A percentile compares a stretch with the other conserved stretches of the same genome.
phyloP scores from a whole-genome alignment of 2,888 invertebrate species.

The Trissolcus japonicus region DNA sequence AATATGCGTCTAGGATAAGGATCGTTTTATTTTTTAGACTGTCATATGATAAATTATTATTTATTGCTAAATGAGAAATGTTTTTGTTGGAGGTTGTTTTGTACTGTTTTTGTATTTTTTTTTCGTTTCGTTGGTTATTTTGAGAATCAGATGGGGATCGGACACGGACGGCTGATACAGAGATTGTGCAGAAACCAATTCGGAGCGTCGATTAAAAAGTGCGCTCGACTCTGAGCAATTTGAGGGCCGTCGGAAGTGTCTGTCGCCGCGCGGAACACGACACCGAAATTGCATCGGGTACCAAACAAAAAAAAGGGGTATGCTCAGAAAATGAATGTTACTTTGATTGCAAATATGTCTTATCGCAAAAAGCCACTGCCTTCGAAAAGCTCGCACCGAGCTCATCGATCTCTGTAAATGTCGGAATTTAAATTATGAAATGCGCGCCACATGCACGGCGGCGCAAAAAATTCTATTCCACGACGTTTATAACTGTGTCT shows the following conservation, averaged over 20 bases:
- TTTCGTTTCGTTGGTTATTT: background rate
- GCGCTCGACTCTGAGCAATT: constrained; percentile 23
- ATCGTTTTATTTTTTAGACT: background rate
- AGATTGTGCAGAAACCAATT: constrained; percentile 1
- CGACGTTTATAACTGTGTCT: constrained; percentile 58
- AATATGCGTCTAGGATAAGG: constrained; percentile 1
- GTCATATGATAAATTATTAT: constrained; percentile 3
- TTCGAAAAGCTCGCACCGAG: constrained; percentile 51
- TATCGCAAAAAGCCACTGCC: constrained; percentile 53
- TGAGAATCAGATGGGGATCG: constrained; percentile 1
- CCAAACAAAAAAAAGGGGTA: constrained; percentile 19
- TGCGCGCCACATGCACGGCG: constrained; percentile 34
- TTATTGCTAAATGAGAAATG: background rate
- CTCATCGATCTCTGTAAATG: constrained; percentile 59
- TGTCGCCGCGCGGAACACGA: constrained; percentile 13
- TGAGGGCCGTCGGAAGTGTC: constrained; percentile 19
- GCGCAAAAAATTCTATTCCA: constrained; percentile 49
- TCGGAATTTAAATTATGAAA: constrained; percentile 58
- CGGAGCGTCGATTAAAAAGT: constrained; percentile 5
- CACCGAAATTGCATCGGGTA: constrained; percentile 14
- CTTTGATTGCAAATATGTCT: constrained; percentile 55
- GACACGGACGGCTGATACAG: background rate
- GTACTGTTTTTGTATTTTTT: background rate
- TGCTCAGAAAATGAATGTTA: constrained; percentile 46
- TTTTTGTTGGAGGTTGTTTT: background rate